Conservation (phyloP, 2,797 vertebrate species). For the Danio tinwini region DNA sequence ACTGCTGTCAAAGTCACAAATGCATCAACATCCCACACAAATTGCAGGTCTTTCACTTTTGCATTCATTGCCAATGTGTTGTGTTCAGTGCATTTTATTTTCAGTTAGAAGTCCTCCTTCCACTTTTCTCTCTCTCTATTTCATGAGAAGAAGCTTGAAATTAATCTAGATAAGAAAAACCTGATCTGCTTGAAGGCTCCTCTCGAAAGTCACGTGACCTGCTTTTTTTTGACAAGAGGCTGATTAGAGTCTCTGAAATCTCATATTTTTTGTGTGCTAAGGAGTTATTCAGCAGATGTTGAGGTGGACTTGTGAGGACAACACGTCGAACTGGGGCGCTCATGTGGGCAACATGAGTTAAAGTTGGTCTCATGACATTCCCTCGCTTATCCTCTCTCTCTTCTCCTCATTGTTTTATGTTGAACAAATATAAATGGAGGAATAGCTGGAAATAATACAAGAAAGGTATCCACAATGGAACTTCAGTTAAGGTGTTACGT, state of each 20-base stretch:
- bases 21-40: not conserved
- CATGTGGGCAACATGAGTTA: conserved; percentile 17
- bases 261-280: conserved; percentile 26
- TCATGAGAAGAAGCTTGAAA: conserved; percentile 49
- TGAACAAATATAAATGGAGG: not conserved
- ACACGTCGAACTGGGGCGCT: conserved; percentile 44
- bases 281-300: conserved; percentile 13
- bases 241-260: conserved; percentile 66
- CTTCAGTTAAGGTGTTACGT: not conserved
- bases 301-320: conserved; percentile 28
- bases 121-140: conserved; percentile 40
- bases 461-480: not conserved
- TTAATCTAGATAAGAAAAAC: conserved; percentile 71
- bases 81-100: conserved; percentile 19
- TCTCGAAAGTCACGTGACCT: conserved; percentile 60
- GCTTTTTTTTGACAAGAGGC: conserved; percentile 66
- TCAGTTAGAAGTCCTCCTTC: conserved; percentile 34
- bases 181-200: conserved; percentile 65
- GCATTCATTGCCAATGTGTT: not conserved
- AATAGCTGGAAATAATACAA: conserved; percentile 7
- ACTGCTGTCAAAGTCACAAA: not conserved
- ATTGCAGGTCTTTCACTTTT: not conserved
- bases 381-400: not conserved
- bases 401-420: not conserved
- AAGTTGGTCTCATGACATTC: conserved; percentile 16